Percentiles rank a stretch among this genome's conserved stretches.
phyloP scores from a whole-genome alignment of 1,140 invertebrate genomes.

The Muscidifurax raptorellus region DNA sequence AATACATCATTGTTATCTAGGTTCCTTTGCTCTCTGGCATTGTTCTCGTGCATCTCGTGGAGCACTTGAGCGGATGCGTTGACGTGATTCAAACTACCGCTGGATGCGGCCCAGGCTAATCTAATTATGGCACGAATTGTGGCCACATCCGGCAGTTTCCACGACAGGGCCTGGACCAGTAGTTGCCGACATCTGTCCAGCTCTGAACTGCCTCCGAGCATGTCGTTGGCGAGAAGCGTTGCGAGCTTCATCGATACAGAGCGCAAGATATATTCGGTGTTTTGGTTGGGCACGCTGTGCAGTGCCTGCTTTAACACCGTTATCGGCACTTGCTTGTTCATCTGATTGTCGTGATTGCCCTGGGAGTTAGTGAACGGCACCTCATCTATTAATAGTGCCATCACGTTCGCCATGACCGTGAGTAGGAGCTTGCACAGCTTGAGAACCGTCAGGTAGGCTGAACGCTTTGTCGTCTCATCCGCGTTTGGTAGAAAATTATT shows the following conservation, averaged over 20 bases:
- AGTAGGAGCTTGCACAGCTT: constrained; percentile 93
- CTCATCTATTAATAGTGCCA: constrained; percentile 80
- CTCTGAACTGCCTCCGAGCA: constrained; percentile 73
- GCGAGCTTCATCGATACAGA: constrained; percentile 86
- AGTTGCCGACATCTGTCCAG: constrained; percentile 74
- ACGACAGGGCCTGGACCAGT: constrained; percentile 78
- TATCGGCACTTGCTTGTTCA: constrained; percentile 71
- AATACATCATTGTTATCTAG: constrained; percentile 76
- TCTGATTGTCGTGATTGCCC: constrained; percentile 69
- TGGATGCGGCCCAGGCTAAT: constrained; percentile 87
- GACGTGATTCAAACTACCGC: constrained; percentile 81
- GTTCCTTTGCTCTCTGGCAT: constrained; percentile 73
- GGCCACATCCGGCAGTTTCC: constrained; percentile 80
- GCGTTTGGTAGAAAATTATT: constrained; percentile 91
- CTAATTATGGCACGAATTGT: constrained; percentile 84
- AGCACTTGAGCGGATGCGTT: constrained; percentile 81
- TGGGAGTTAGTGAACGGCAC: constrained; percentile 66
- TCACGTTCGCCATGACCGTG: constrained; percentile 88
- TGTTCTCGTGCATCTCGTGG: constrained; percentile 76
- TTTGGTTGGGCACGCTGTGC: constrained; percentile 82
- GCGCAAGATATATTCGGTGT: constrained; percentile 82
- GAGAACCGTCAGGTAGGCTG: constrained; percentile 91
- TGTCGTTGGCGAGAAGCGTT: constrained; percentile 81
- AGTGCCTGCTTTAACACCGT: constrained; percentile 84
- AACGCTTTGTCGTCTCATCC: constrained; percentile 87